Percentiles rank a stretch among this genome's conserved stretches.
Conservation (phyloP, 2,113 vertebrate species). For the Cranoglanis bouderius region DNA sequence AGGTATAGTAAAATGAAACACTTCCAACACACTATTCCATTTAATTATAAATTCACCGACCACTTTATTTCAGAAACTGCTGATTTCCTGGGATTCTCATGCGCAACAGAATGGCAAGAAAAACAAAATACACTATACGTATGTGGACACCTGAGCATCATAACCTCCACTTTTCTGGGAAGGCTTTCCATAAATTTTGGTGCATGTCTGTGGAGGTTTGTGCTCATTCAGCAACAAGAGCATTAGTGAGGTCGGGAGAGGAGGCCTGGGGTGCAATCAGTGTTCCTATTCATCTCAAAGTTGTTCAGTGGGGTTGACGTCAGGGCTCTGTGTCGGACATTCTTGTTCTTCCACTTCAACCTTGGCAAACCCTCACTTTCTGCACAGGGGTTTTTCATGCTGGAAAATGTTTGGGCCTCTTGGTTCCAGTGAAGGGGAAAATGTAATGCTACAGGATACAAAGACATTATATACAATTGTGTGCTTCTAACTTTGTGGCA, state of each 20-base stretch:
- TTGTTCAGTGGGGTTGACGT: neutral
- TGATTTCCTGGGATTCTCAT: neutral
- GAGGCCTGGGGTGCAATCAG: neutral
- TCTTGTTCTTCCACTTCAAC: neutral
- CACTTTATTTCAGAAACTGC: neutral
- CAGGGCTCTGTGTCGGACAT: neutral
- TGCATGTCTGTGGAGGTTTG: neutral
- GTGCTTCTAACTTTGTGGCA: neutral
- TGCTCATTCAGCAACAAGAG: neutral
- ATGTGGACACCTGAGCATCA: neutral
- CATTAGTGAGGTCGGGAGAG: neutral
- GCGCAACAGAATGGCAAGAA: neutral
- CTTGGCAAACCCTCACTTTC: neutral
- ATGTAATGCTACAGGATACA: neutral
- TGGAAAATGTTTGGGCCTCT: neutral
- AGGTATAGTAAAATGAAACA: slow-evolving; percentile 63
- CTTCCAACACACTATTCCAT: neutral
- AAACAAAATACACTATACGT: neutral
- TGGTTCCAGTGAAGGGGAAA: neutral
- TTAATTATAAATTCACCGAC: neutral
- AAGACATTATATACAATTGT: neutral
- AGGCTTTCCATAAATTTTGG: neutral
- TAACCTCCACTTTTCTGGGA: neutral
- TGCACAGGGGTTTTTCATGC: neutral
- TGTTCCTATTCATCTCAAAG: neutral